Conservation (phyloP, 2,797 vertebrate genomes). For the Heteromormyrus szaboi region DNA sequence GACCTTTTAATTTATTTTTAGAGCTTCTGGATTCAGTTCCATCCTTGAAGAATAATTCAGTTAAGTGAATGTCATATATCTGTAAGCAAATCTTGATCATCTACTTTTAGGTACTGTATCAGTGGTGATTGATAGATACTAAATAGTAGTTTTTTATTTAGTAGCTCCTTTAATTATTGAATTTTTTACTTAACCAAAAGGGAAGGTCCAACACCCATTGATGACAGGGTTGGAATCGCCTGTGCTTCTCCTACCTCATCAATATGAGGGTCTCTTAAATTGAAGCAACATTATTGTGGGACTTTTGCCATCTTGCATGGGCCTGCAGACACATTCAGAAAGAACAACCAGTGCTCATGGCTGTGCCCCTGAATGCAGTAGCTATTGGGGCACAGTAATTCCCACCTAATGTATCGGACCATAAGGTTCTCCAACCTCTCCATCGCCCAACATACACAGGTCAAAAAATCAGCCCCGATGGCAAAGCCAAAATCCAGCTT, state of each 20-base stretch:
- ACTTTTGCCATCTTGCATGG: neutral
- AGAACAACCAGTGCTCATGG: neutral
- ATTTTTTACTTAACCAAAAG: neutral
- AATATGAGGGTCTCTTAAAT: neutral
- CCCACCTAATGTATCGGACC: neutral
- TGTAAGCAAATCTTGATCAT: no score
- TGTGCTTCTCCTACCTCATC: neutral
- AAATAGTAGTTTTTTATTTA: neutral
- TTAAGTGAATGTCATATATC: neutral
- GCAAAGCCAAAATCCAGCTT: constrained; percentile 96
- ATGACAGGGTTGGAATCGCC: neutral
- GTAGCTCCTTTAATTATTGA: neutral
- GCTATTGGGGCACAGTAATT: neutral
- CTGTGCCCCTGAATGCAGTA: neutral
- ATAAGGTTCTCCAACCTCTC: neutral
- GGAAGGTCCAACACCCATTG: neutral
- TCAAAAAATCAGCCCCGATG: constrained; percentile 98
- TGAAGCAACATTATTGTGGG: neutral
- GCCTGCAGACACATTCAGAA: neutral
- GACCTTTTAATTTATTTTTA: neutral
- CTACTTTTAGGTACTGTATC: neutral
- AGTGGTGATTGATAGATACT: neutral
- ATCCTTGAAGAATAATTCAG: neutral
- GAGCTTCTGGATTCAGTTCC: neutral
- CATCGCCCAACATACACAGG: constrained; percentile 57